Evolutionary conservation across 1,140 invertebrate genomes (phyloP), one percentile per base, ranked within the genome.

Genomic region (Euschistus heros): DNA sequence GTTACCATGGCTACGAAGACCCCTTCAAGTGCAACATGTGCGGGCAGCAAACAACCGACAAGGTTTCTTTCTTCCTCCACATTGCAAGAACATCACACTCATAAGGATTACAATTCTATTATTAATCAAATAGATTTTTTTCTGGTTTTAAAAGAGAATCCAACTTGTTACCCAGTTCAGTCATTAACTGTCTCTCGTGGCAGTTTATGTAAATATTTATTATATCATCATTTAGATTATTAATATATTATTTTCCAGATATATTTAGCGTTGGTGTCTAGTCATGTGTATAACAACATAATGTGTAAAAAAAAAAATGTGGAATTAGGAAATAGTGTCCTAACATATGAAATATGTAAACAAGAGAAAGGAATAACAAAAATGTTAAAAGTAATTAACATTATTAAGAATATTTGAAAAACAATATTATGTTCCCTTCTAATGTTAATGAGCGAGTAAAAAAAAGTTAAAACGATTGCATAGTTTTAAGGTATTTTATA

Each of bases 1-100:
- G 91, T 63, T 97, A 92, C 76, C 96, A 99, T 75, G 88, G 87
- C 3, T 89, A 84, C 77, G 80, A 86, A 64, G 84, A 96, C 75
- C 94, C 95, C 0, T 97, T 91, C 75, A 89, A 87, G 67, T 98
- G 96, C 76, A 95, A 95, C 77, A 89, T 91, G 79, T 98, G 95
- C 74, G 94, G 94, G 2, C 82, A 91, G 64, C 76, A 84, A 65
- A 89, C 86, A 67, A 74, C 81, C 1, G 89, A 97, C 72, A 87
- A 87, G 70, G 81, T 97, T 0, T 82, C 87, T 0, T 97, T 98
- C 74, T 97, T 93, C 74, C 78, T 96, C 0, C 96, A 98, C 75
- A 87, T 98, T 68, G 88, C 88, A 6, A 82, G 88, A 26, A 84
- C 83, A 17, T 83, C 92, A 42, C 94, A 97, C 74, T 65, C 63